Conservation (phyloP, 2,113 vertebrate species). For the Fulica atra region DNA sequence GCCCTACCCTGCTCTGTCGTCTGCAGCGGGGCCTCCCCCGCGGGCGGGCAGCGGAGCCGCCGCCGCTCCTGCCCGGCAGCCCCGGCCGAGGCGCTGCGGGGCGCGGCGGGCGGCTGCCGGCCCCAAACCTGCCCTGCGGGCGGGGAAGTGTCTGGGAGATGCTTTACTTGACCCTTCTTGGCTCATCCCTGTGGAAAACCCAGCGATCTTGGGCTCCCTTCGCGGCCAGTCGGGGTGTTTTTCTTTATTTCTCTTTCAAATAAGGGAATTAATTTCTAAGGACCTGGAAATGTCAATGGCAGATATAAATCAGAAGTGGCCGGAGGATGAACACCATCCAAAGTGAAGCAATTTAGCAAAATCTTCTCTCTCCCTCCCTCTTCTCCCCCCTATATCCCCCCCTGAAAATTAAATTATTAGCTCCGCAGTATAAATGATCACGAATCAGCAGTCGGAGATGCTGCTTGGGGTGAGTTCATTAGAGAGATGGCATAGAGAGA, state of each 20-base stretch:
- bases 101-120: neutral
- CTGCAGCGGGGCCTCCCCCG: neutral
- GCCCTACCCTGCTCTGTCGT: neutral
- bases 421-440: slow-evolving; percentile 34
- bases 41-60: neutral
- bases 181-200: neutral
- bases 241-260: slow-evolving; percentile 9
- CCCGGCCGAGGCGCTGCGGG: neutral
- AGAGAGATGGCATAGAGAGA: slow-evolving; percentile 11
- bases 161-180: neutral
- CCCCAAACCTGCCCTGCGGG: neutral
- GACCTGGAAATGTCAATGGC: slow-evolving; percentile 12
- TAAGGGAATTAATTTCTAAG: slow-evolving; percentile 46
- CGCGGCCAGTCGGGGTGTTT: neutral
- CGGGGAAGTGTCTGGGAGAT: neutral
- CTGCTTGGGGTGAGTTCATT: slow-evolving; percentile 42
- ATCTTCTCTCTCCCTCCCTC: neutral
- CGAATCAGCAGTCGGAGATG: neutral
- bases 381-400: neutral
- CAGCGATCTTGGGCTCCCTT: neutral
- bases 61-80: neutral
- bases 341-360: slow-evolving; percentile 72
- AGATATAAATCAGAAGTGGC: slow-evolving; percentile 52
- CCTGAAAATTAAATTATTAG: slow-evolving; percentile 66
- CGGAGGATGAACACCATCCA: slow-evolving; percentile 48